phyloP scores from a whole-genome alignment of 1,140 invertebrate species.

The Vanessa atalanta region DNA sequence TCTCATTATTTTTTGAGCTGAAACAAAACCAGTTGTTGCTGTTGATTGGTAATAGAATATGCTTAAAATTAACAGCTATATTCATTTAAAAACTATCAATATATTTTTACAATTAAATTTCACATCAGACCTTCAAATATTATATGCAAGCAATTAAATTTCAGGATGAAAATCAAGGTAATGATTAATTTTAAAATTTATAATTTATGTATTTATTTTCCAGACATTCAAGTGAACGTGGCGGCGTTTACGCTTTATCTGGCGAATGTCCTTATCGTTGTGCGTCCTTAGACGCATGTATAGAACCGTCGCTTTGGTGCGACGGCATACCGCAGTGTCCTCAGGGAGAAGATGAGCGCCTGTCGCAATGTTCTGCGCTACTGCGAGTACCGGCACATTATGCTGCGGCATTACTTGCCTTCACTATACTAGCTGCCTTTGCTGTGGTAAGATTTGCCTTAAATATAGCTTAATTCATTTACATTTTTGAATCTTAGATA shows the following conservation, averaged over 20 bases:
- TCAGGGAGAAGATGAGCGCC: slow-evolving; percentile 92
- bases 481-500: no score
- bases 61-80: no score
- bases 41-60: no score
- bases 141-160: no score
- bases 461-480: no score
- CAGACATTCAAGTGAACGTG: slow-evolving; percentile 67
- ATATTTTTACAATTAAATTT: no score
- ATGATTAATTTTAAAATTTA: no score
- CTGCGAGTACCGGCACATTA: slow-evolving; percentile 88
- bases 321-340: slow-evolving; percentile 92
- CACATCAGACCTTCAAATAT: no score
- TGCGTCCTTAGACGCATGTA: slow-evolving; percentile 92
- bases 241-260: slow-evolving; percentile 82
- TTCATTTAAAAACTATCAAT: no score
- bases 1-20: no score
- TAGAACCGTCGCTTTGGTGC: slow-evolving; percentile 93
- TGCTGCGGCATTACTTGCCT: slow-evolving; percentile 81
- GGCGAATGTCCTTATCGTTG: slow-evolving; percentile 90
- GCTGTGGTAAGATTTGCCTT: slow-evolving; percentile 56
- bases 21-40: no score
- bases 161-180: no score
- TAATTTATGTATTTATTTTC: slow-evolving; percentile 26
- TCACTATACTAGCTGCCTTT: slow-evolving; percentile 56
- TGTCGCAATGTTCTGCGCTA: slow-evolving; percentile 88